phyloP scores from a whole-genome alignment of 2,797 vertebrate genomes.

The Hippopotamyrus pictus region DNA sequence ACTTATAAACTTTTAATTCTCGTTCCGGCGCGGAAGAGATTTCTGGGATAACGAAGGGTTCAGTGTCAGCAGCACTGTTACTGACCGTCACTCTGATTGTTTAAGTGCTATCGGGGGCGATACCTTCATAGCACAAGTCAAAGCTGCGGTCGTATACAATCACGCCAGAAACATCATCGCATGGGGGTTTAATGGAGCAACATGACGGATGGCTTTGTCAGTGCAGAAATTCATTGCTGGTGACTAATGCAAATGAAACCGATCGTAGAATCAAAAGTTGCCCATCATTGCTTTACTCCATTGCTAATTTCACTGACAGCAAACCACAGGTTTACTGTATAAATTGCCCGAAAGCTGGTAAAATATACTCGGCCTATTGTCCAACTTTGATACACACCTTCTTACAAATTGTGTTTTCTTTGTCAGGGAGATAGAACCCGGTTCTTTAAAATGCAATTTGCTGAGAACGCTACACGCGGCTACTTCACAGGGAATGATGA shows the following conservation, averaged over 20 bases:
- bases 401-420: neutral
- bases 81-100: neutral
- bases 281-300: neutral
- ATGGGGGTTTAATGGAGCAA: conserved; percentile 16
- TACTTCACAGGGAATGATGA: neutral
- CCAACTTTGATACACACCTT: neutral
- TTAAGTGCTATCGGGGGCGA: neutral
- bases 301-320: neutral
- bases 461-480: neutral
- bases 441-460: neutral
- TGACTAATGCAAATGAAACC: conserved; percentile 19
- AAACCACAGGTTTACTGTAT: neutral
- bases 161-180: conserved; percentile 12
- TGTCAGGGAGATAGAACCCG: neutral
- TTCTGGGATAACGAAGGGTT: neutral
- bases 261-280: neutral
- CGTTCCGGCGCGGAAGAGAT: neutral
- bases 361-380: neutral
- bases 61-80: neutral
- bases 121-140: neutral
- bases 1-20: neutral
- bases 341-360: neutral
- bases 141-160: conserved; percentile 3
- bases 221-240: conserved; percentile 15
- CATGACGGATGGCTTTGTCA: conserved; percentile 3